These are phyloP conservation scores for Meriones unguiculatus DNA, from an alignment of 2,113 vertebrate species.

Conservation along the genomic window DNA sequence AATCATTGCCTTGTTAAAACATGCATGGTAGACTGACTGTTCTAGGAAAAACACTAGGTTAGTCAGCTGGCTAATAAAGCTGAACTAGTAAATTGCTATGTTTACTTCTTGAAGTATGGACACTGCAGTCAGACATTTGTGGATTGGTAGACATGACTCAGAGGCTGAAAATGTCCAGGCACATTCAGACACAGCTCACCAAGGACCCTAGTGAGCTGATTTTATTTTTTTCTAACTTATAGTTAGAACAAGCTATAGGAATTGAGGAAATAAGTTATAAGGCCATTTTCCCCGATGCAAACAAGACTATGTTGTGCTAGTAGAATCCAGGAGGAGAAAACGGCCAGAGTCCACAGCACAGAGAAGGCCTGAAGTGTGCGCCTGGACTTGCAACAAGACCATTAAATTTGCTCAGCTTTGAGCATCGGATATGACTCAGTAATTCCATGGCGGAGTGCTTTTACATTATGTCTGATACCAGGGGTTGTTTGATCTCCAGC, in stretches of 20 bases:
- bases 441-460: not conserved
- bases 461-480: not conserved
- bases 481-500: not conserved
- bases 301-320: not conserved
- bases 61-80: slow-evolving; percentile 45
- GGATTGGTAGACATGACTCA: slow-evolving; percentile 55
- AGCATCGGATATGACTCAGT: not conserved
- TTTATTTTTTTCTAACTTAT: not conserved
- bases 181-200: slow-evolving; percentile 46
- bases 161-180: slow-evolving; percentile 53
- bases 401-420: not conserved
- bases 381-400: not conserved
- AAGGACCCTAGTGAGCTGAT: not conserved
- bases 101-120: slow-evolving; percentile 47
- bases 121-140: not conserved
- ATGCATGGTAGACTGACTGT: slow-evolving; percentile 31
- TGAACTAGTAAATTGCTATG: not conserved
- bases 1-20: slow-evolving; percentile 57
- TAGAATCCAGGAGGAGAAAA: not conserved
- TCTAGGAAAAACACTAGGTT: slow-evolving; percentile 24
- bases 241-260: not conserved
- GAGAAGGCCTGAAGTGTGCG: not conserved
- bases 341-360: not conserved
- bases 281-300: not conserved
- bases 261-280: not conserved